Conservation (phyloP, 2,888 invertebrate species). For the Nipponacmea schrenckii region DNA sequence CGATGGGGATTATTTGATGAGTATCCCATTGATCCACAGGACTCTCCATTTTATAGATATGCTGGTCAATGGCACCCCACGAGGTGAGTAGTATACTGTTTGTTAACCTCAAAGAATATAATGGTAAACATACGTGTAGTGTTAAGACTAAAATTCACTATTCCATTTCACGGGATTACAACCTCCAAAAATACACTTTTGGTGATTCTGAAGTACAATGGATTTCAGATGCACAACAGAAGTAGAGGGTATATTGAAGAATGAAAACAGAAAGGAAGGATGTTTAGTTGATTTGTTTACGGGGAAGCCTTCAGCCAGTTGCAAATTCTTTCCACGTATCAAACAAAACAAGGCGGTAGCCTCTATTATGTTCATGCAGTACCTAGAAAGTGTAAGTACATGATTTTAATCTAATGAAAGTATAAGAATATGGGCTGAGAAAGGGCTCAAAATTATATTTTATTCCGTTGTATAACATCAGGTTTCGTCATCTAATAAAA, state of each 20-base stretch:
- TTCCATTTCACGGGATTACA: too few relatives aligned
- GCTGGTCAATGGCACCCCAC: constrained; percentile 32
- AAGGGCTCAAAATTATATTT: too few relatives aligned
- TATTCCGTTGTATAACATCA: too few relatives aligned
- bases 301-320: constrained; percentile 31
- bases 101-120: too few relatives aligned
- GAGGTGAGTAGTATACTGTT: constrained; percentile 20
- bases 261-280: constrained; percentile 26
- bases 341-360: constrained; percentile 32
- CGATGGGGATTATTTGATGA: constrained; percentile 79
- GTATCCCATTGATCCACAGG: constrained; percentile 56
- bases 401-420: not conserved
- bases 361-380: constrained; percentile 39
- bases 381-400: constrained; percentile 34
- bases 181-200: too few relatives aligned
- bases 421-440: too few relatives aligned
- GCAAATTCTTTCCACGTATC: constrained; percentile 35
- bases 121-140: too few relatives aligned
- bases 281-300: constrained; percentile 33
- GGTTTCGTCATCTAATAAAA: too few relatives aligned
- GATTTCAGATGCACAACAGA: constrained; percentile 29
- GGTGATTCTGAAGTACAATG: too few relatives aligned
- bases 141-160: too few relatives aligned
- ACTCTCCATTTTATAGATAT: constrained; percentile 30
- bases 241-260: constrained; percentile 31